Conservation (phyloP, 2,113 vertebrate genomes). For the Neolamprologus modestus region DNA sequence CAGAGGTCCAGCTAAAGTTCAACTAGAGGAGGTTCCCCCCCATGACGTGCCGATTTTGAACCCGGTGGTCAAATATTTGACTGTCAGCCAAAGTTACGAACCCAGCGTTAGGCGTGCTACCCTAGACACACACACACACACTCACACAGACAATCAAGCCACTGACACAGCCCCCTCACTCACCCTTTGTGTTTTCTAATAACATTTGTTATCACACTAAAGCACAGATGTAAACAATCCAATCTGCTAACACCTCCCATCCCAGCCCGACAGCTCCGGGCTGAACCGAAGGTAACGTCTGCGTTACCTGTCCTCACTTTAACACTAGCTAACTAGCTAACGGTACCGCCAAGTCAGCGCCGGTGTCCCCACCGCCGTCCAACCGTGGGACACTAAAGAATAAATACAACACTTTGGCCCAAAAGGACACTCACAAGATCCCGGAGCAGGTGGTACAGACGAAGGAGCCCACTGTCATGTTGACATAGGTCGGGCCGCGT, state of each 20-base stretch:
- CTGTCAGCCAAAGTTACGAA: neutral
- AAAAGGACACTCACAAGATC: constrained; percentile 82
- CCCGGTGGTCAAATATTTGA: constrained; percentile 11
- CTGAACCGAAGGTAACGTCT: neutral
- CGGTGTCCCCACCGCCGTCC: neutral
- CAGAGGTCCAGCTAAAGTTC: constrained; percentile 14
- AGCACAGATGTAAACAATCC: neutral
- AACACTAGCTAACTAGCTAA: constrained; percentile 47
- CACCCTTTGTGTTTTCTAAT: neutral
- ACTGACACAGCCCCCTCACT: neutral
- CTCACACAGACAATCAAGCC: neutral
- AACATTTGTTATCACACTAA: neutral
- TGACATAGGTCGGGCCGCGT: constrained; percentile 97
- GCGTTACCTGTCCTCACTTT: constrained; percentile 25
- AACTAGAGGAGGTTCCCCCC: neutral
- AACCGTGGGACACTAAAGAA: neutral
- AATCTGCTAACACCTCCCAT: neutral
- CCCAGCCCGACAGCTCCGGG: neutral
- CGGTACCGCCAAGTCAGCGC: constrained; percentile 11
- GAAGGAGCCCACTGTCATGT: constrained; percentile 98
- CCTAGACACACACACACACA: neutral
- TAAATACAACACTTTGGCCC: neutral
- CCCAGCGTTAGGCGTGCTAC: neutral
- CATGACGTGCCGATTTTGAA: neutral
- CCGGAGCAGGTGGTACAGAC: constrained; percentile 98